Percentiles rank a stretch among this genome's conserved stretches.
Evolutionary conservation across 2,113 vertebrate species (phyloP).

Genomic region (Etia nguti): DNA sequence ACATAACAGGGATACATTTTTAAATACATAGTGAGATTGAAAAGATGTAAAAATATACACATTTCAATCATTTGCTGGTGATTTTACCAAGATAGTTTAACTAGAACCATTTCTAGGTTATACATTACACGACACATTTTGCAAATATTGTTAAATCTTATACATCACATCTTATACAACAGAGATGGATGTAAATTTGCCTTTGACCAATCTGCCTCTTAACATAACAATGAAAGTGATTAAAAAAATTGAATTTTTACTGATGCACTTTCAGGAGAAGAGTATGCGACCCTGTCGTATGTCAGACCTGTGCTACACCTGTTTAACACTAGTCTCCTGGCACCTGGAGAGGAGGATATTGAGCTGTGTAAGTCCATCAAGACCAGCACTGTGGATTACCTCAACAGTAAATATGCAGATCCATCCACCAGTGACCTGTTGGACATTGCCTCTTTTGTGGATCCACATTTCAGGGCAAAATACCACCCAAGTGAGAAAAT

Average conservation of each 20-base stretch:
- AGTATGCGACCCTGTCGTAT: background rate
- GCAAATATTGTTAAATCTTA: too few relatives aligned
- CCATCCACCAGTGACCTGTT: background rate
- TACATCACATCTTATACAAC: too few relatives aligned
- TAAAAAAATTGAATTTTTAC: background rate
- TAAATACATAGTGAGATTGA: background rate
- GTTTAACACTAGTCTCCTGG: background rate
- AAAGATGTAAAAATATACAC: background rate
- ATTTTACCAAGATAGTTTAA: too few relatives aligned
- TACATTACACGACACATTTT: background rate
- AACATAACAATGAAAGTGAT: too few relatives aligned
- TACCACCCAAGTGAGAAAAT: background rate
- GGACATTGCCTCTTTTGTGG: background rate
- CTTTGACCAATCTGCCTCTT: too few relatives aligned
- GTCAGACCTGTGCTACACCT: background rate
- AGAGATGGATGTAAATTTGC: too few relatives aligned
- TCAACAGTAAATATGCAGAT: background rate
- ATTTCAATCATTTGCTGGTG: too few relatives aligned
- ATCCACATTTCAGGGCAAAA: background rate
- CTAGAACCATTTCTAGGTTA: too few relatives aligned
- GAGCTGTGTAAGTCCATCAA: background rate
- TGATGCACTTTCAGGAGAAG: background rate
- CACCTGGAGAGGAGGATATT: background rate
- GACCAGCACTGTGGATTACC: background rate
- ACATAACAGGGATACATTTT: background rate